Base-by-base conservation (phyloP, 2,888 invertebrate species). In the Dastarcus helophoroides region DNA sequence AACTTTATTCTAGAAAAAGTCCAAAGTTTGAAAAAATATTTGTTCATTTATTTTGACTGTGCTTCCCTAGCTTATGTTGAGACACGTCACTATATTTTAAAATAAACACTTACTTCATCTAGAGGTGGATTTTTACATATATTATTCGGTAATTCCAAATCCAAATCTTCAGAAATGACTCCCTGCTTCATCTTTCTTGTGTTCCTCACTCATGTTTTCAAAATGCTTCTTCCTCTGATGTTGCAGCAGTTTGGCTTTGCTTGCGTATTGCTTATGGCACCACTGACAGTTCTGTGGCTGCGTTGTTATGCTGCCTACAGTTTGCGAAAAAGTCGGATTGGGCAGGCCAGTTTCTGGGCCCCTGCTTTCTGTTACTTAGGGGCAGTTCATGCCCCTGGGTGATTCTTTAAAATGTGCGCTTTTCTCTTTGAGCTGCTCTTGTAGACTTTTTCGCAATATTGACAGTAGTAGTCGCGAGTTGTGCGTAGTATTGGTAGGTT, bases 191-290 rank as follows among this genome's bases (percentile, higher is more conserved):
- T 8, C 24, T 5, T 8, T 10, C 7, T 6, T 7, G 10, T 23
- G 7, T 23, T 23, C 7, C 1, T 30, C 21, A n/a, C 6, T 19
- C 54, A 66, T 53, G 24, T 64, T 41, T 25, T 62, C 62, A 1
- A 68, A 60, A 44, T 81, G 81, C 19, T 69, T 69, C 37, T 71
- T 71, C 1, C 80, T 65, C 46, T 77, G 71, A 53, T 81, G 81
- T 48, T 76, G 76, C 41, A 79, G 51, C 33, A 81, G 58, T 47
- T 79, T 79, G 22, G 78, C 75, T 50, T 81, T 78, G 46, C 84
- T 80, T 13, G 81, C 82, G 58, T 89, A 90, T 60, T 90, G 88
- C 42, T 85, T 82, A 55, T 85, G 83, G 54, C 90, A 91, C 69
- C 76, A 81, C 33, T 70, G 69, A 53, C 85, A 84, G 24, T 71